Base-by-base conservation (phyloP, 2,113 vertebrate species). In the Nothobranchius furzeri region DNA sequence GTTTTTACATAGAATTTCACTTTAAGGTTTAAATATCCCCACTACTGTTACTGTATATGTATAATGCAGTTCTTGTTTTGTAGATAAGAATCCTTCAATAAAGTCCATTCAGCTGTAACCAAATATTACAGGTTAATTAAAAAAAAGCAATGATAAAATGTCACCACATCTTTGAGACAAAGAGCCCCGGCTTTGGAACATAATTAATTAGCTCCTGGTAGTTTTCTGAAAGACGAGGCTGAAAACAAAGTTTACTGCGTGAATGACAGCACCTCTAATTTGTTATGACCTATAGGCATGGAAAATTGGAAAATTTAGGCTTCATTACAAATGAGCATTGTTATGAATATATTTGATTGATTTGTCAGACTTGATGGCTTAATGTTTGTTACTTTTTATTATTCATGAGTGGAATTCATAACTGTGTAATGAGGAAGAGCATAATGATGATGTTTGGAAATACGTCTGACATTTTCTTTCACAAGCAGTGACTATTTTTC, bases 271-370 rank as follows among this genome's bases (percentile, higher is more conserved):
- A 25, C 52, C 53, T 59, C 47, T 85, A 82, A 86, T 82, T 76
- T 85, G 78, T 81, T 84, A 72, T 81, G 84, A 86, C 76, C 79
- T 80, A 73, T 81, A 74, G 86, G 73, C 75, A 70, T 10, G 60
- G 52, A 77, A 45, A 54, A 73, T 60, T 73, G 74, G 37, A 49
- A 69, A 36, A 64, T 73, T 37, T 68, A 43, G 65, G 56, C 60
- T 82, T 77, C 68, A 78, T 73, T 51, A 73, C 42, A 53, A 53
- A 47, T 78, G 71, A 78, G 55, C 25, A 71, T 80, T 64, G 52
- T 73, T 65, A 63, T 48, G 13, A 80, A 78, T 73, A 20, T 70
- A 68, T 77, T 49, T 64, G 56, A 60, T 50, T 70, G 59, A 78
- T 80, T 55, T 66, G 61, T 55, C 43, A 57, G 47, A 70, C 30